These are phyloP conservation scores for Cercopithecus neglectus DNA, from an alignment of 2,797 vertebrate genomes.

Conservation along the genomic window DNA sequence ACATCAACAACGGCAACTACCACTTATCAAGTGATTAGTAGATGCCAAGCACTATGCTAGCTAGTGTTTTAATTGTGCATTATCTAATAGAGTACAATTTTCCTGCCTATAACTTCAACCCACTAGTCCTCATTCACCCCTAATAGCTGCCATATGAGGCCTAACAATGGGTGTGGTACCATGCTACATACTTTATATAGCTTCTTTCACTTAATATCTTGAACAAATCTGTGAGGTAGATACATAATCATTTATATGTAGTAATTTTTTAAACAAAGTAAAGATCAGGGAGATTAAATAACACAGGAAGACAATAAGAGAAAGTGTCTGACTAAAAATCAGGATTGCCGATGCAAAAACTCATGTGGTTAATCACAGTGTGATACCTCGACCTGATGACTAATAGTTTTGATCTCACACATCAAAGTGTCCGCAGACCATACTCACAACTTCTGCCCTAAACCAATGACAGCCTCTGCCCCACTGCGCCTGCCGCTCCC, in stretches of 20 bases:
- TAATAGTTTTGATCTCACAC: neutral
- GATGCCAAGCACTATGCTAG: neutral
- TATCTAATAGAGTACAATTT: neutral
- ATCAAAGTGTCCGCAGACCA: neutral
- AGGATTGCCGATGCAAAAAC: neutral
- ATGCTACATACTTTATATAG: neutral
- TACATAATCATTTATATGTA: neutral
- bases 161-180: neutral
- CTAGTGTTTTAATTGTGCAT: neutral
- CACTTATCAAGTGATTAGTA: neutral
- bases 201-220: neutral
- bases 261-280: neutral
- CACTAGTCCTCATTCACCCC: neutral
- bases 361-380: neutral
- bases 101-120: neutral
- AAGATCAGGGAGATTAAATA: neutral
- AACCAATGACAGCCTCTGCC: neutral
- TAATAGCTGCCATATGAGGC: neutral
- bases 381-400: neutral
- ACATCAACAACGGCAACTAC: neutral
- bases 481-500: accelerated
- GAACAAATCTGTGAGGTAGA: neutral
- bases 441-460: neutral
- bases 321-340: neutral
- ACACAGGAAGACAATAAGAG: neutral